Conservation (phyloP, 2,888 invertebrate genomes). For the Luperina testacea region DNA sequence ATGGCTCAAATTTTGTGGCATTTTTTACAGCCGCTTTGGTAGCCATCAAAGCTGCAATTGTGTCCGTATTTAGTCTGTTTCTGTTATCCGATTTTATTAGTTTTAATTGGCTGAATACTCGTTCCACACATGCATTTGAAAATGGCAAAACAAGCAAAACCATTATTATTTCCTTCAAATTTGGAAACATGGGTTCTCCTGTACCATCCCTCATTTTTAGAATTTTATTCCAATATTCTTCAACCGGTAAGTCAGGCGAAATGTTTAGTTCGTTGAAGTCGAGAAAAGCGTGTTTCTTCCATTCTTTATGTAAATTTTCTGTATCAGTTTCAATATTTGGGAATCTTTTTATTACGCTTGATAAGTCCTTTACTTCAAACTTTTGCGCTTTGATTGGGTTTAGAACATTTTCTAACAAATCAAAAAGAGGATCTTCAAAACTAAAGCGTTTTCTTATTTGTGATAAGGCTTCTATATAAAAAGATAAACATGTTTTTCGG, state of each 20-base stretch:
- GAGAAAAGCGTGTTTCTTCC: slow-evolving; percentile 5
- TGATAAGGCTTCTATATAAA: background rate
- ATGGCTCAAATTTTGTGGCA: too few relatives aligned
- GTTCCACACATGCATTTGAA: background rate
- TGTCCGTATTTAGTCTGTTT: too few relatives aligned
- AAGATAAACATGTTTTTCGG: background rate
- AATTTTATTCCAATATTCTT: slow-evolving; percentile 22
- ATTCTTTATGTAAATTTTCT: background rate
- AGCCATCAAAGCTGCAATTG: too few relatives aligned
- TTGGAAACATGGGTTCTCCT: background rate
- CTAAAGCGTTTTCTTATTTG: slow-evolving; percentile 14
- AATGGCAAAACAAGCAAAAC: background rate
- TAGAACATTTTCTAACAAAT: slow-evolving; percentile 1
- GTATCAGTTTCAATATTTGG: too few relatives aligned
- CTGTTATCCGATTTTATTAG: too few relatives aligned
- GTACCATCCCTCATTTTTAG: background rate
- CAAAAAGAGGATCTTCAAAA: slow-evolving; percentile 8
- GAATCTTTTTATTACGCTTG: background rate
- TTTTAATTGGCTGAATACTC: slow-evolving; percentile 1
- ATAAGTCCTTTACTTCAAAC: slow-evolving; percentile 9
- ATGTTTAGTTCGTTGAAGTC: slow-evolving; percentile 2
- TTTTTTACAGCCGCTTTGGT: too few relatives aligned
- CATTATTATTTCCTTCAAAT: slow-evolving; percentile 1
- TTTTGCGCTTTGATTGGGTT: background rate
- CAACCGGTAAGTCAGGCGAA: background rate